Percentiles rank a stretch among this genome's conserved stretches.
These are phyloP conservation scores for Pica pica DNA, from an alignment of 2,113 vertebrate species.

Conservation along the genomic window DNA sequence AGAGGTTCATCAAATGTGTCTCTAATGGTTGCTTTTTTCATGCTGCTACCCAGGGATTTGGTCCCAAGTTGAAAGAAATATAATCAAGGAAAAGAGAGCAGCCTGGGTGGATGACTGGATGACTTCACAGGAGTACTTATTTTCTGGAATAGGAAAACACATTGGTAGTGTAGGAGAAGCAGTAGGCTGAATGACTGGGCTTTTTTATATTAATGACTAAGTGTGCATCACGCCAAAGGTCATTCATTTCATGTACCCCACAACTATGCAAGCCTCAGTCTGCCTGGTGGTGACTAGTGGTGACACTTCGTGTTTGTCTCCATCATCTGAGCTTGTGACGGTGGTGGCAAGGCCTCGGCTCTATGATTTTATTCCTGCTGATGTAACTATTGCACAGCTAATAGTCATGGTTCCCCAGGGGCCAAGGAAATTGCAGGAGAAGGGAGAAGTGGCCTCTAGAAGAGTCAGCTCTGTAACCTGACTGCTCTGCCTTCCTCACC, in stretches of 20 bases:
- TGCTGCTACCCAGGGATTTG: neutral
- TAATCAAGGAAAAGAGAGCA: neutral
- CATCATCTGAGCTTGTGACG: neutral
- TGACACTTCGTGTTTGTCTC: neutral
- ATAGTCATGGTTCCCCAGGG: neutral
- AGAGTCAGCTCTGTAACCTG: neutral
- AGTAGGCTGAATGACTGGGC: neutral
- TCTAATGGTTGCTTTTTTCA: neutral
- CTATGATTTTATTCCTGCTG: neutral
- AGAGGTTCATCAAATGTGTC: neutral
- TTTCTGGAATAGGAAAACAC: conserved; percentile 2
- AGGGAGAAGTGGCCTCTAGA: neutral
- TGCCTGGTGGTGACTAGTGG: neutral
- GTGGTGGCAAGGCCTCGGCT: neutral
- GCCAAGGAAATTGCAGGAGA: neutral
- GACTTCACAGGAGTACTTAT: neutral
- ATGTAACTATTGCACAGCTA: neutral
- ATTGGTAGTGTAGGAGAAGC: neutral
- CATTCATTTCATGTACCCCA: neutral
- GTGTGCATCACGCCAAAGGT: neutral
- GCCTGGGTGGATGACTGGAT: neutral
- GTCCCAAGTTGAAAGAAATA: neutral
- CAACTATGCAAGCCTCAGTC: neutral
- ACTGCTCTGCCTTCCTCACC: neutral
- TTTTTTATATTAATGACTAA: conserved; percentile 14